These are phyloP conservation scores for Drymonia ruficornis DNA, from an alignment of 2,888 invertebrate genomes.

Conservation along the genomic window DNA sequence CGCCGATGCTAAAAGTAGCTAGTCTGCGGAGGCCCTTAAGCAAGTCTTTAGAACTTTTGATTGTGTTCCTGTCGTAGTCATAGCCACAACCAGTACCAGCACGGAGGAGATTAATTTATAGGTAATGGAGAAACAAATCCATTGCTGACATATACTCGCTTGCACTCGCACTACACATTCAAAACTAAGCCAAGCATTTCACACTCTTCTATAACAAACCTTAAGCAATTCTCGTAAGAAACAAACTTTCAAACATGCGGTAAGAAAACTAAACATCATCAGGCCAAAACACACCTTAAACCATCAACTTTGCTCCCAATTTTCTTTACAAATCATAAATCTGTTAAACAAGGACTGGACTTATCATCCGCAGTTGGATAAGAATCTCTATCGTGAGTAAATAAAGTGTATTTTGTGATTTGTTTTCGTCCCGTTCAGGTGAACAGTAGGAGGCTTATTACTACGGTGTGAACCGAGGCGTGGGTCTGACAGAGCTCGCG, in stretches of 20 bases:
- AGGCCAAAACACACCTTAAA: slow-evolving; percentile 8
- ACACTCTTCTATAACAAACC: slow-evolving; percentile 2
- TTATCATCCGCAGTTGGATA: not conserved
- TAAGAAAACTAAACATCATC: not conserved
- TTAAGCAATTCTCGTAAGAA: not conserved
- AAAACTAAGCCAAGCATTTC: slow-evolving; percentile 13
- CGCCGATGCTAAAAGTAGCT: no score
- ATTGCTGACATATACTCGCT: not conserved
- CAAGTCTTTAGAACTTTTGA: no score
- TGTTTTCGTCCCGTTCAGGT: slow-evolving; percentile 10
- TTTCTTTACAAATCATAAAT: not conserved
- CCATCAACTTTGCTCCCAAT: fast-evolving
- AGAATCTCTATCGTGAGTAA: not conserved
- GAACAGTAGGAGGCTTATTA: slow-evolving; percentile 63
- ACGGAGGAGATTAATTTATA: no score
- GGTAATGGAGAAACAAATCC: no score
- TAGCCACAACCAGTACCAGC: no score
- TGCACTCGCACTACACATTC: slow-evolving; percentile 25
- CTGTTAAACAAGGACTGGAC: not conserved
- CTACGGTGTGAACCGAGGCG: slow-evolving; percentile 52
- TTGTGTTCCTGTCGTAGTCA: no score
- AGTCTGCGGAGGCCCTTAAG: no score
- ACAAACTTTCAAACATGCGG: not conserved
- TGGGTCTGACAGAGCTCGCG: slow-evolving; percentile 52
- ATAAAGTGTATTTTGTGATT: slow-evolving; percentile 6